These are phyloP conservation scores for Acromyrmex heyeri DNA, from an alignment of 1,140 invertebrate genomes.

Conservation along the genomic window DNA sequence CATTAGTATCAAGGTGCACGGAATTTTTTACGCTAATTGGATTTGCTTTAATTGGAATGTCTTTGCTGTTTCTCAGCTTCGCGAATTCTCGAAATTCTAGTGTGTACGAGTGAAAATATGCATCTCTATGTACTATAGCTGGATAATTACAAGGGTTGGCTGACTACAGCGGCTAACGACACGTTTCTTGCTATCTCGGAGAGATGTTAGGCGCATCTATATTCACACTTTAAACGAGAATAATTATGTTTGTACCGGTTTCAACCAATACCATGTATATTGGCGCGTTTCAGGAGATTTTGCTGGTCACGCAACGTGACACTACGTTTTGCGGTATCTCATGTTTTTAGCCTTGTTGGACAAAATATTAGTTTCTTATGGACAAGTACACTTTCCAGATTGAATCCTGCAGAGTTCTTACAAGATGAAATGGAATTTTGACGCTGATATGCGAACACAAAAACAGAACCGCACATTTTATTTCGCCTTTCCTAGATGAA, in stretches of 20 bases:
- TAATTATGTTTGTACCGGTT: constrained; percentile 39
- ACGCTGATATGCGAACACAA: constrained; percentile 8
- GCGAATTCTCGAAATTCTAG: constrained; percentile 20
- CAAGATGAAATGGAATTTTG: constrained; percentile 51
- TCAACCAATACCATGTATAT: constrained; percentile 1
- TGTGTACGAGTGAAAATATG: constrained; percentile 21
- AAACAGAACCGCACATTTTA: constrained; percentile 2
- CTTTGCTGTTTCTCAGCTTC: constrained; percentile 5
- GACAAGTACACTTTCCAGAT: constrained; percentile 54
- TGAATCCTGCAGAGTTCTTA: constrained; percentile 14
- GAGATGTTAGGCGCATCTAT: background rate
- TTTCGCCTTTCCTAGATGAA: background rate
- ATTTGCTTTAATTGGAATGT: constrained; percentile 49
- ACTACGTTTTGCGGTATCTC: constrained; percentile 14
- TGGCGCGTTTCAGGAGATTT: background rate
- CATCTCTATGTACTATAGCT: background rate
- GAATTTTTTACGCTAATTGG: constrained; percentile 58
- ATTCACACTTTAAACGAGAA: constrained; percentile 14
- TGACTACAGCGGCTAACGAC: constrained; percentile 22
- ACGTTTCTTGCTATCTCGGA: constrained; percentile 13
- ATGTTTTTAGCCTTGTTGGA: constrained; percentile 22
- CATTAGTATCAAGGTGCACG: constrained; percentile 11
- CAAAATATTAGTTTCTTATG: constrained; percentile 49
- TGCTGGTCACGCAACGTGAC: background rate
- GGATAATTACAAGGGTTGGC: constrained; percentile 47